Conservation (phyloP, 2,797 vertebrate species). For the Sebastes itinus region DNA sequence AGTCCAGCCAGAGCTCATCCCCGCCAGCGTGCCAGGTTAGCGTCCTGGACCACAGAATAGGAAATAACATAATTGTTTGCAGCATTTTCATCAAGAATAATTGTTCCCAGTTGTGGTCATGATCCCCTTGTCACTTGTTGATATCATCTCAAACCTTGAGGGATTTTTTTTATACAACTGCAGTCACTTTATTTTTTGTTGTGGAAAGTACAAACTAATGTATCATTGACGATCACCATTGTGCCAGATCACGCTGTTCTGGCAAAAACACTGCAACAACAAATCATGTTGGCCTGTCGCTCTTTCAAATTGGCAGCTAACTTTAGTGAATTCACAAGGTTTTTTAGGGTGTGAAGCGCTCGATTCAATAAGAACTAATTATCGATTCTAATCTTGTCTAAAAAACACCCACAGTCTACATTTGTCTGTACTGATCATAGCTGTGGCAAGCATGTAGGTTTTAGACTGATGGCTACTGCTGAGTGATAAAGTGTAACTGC, state of each 20-base stretch:
- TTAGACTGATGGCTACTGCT: background rate
- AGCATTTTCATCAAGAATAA: background rate
- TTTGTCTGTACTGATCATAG: background rate
- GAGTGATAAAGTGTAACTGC: background rate
- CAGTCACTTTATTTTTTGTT: background rate
- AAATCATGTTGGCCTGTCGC: background rate
- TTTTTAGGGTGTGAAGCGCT: background rate
- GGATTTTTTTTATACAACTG: background rate
- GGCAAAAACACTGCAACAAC: background rate
- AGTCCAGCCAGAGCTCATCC: conserved; percentile 85
- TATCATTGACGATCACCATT: background rate
- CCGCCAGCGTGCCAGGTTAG: conserved; percentile 91
- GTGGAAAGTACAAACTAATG: background rate
- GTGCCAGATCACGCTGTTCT: background rate
- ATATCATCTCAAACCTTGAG: background rate
- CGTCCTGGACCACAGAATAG: conserved; percentile 16
- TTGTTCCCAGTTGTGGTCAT: background rate
- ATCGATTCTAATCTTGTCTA: background rate
- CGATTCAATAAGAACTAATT: background rate
- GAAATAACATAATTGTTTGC: background rate
- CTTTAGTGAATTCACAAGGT: background rate
- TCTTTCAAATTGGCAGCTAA: background rate
- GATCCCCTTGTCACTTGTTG: background rate
- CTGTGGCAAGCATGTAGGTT: background rate
- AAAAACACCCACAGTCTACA: background rate